phyloP scores from a whole-genome alignment of 2,888 invertebrate species.

The Apamea monoglypha region DNA sequence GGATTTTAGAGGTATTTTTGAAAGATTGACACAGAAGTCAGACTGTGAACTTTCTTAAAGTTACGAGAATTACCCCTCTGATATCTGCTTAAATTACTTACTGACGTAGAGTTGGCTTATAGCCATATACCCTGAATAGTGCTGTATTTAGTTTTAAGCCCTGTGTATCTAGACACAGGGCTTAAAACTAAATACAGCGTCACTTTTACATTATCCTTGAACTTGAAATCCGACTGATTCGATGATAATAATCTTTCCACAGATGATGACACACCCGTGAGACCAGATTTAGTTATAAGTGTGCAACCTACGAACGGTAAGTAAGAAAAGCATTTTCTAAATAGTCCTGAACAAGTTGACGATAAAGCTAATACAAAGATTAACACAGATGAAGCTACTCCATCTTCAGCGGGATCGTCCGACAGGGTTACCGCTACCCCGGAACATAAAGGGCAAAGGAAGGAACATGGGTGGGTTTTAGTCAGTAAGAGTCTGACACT shows the following conservation, averaged over 20 bases:
- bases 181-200: background rate
- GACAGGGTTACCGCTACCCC: no score
- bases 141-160: no score
- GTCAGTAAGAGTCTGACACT: no score
- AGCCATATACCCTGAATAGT: no score
- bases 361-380: background rate
- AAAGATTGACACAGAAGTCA: background rate
- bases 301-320: constrained; percentile 82
- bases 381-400: background rate
- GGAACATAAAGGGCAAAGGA: no score
- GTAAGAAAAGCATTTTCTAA: constrained; percentile 27
- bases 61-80: background rate
- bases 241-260: constrained; percentile 59
- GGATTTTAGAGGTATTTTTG: no score
- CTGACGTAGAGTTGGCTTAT: background rate
- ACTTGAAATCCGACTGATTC: constrained; percentile 9
- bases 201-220: background rate
- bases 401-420: no score
- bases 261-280: constrained; percentile 79
- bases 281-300: constrained; percentile 84
- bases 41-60: background rate
- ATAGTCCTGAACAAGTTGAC: background rate
- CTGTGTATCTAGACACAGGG: no score
- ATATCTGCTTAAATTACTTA: background rate
- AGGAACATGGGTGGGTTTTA: no score